Conservation (phyloP, 2,113 vertebrate species). For the Bujurquina vittata region DNA sequence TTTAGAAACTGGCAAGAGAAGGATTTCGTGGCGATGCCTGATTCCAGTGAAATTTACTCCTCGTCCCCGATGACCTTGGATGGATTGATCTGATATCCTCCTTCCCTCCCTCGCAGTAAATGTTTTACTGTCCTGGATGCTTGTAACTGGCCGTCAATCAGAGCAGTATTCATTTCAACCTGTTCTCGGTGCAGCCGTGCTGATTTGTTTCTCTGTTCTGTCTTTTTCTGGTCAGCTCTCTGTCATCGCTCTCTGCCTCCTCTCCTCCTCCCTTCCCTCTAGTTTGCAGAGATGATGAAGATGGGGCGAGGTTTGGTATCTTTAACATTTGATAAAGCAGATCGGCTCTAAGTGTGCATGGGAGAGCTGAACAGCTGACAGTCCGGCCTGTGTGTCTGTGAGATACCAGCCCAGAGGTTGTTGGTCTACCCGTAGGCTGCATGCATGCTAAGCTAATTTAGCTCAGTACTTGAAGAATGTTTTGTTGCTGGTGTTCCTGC, state of each 20-base stretch:
- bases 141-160: constrained; percentile 42
- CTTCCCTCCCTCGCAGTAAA: constrained; percentile 31
- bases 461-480: not conserved
- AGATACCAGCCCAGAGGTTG: constrained; percentile 30
- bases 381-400: constrained; percentile 32
- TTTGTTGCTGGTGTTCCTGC: not conserved
- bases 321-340: constrained; percentile 57
- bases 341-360: constrained; percentile 31
- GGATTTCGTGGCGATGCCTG: constrained; percentile 30
- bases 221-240: not conserved
- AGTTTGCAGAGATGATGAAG: not conserved
- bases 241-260: not conserved
- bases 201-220: not conserved
- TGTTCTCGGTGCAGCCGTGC: not conserved
- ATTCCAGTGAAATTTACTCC: constrained; percentile 48
- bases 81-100: constrained; percentile 42
- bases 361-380: constrained; percentile 44
- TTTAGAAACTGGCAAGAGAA: constrained; percentile 32
- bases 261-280: not conserved
- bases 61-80: constrained; percentile 65
- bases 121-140: constrained; percentile 40
- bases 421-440: constrained; percentile 1
- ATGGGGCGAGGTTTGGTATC: constrained; percentile 20
- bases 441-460: not conserved
- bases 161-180: not conserved